Evolutionary conservation across 2,797 vertebrate genomes (phyloP).

Genomic region (Labeo calbasu): DNA sequence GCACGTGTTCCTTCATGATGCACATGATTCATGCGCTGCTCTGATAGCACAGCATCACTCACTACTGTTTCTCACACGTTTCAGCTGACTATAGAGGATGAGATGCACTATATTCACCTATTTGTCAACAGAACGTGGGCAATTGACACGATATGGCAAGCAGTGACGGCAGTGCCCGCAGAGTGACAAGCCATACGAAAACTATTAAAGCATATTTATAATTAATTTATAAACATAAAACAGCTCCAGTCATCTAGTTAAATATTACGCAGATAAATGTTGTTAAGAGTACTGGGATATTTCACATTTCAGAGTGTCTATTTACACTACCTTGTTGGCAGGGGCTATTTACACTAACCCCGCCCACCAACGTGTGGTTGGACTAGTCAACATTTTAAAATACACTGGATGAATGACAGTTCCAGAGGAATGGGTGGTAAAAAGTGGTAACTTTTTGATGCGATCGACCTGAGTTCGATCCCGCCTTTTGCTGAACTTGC

Average conservation of each 20-base stretch:
- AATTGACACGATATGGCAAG: neutral
- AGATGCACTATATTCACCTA: constrained; percentile 21
- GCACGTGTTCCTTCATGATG: constrained; percentile 34
- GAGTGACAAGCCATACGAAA: neutral
- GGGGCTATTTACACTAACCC: too few species aligned
- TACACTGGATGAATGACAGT: too few species aligned
- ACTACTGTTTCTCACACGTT: constrained; percentile 25
- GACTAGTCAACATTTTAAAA: too few species aligned
- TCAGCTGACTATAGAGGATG: constrained; percentile 7
- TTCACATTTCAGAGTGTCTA: neutral
- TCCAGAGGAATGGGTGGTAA: too few species aligned
- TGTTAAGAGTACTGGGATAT: neutral
- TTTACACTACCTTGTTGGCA: too few species aligned
- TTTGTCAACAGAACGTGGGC: constrained; percentile 11
- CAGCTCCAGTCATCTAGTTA: neutral
- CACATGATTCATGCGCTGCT: constrained; percentile 28
- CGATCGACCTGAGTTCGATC: too few species aligned
- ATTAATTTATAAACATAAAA: neutral
- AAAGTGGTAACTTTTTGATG: too few species aligned
- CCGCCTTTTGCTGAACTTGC: too few species aligned
- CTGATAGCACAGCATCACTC: constrained; percentile 26
- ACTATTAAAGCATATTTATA: neutral
- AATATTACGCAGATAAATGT: neutral
- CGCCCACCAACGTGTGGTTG: too few species aligned
- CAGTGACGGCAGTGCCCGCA: neutral